Conservation (phyloP, 2,113 vertebrate genomes). For the Ptilorrhoa leucosticta region DNA sequence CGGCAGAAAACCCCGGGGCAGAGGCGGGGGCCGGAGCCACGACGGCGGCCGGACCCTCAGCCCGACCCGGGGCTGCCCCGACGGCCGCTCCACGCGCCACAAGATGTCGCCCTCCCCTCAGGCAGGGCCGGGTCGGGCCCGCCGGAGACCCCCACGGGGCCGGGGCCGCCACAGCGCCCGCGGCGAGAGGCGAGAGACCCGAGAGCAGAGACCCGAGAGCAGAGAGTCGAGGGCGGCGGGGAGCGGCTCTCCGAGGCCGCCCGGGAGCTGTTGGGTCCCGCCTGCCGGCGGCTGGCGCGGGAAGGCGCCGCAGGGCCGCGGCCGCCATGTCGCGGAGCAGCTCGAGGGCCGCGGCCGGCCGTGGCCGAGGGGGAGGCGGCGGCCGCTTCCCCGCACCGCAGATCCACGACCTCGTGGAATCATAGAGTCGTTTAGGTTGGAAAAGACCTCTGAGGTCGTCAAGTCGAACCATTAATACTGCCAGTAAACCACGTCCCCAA, state of each 20-base stretch:
- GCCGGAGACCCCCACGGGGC: neutral
- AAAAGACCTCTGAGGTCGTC: neutral
- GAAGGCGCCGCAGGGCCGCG: neutral
- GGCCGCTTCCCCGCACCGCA: too few relatives aligned
- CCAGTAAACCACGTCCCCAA: neutral
- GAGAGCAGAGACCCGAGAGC: too few relatives aligned
- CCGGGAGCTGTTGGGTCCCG: neutral
- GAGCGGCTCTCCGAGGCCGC: neutral
- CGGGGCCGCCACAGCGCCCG: neutral
- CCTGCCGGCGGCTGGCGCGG: neutral
- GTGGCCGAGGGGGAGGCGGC: neutral
- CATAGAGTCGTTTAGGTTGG: neutral
- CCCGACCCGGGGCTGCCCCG: neutral
- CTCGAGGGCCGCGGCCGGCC: neutral
- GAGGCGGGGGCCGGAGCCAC: rapidly evolving
- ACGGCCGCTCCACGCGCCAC: neutral
- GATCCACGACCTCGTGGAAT: too few relatives aligned
- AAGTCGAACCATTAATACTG: neutral
- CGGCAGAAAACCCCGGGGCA: rapidly evolving
- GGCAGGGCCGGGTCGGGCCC: neutral
- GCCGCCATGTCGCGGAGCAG: neutral
- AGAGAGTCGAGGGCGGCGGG: neutral
- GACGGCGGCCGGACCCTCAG: too few relatives aligned
- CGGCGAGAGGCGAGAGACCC: too few relatives aligned
- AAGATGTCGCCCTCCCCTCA: slow-evolving; percentile 65